These are phyloP conservation scores for Cardinalis cardinalis DNA, from an alignment of 2,113 vertebrate genomes.

Conservation along the genomic window DNA sequence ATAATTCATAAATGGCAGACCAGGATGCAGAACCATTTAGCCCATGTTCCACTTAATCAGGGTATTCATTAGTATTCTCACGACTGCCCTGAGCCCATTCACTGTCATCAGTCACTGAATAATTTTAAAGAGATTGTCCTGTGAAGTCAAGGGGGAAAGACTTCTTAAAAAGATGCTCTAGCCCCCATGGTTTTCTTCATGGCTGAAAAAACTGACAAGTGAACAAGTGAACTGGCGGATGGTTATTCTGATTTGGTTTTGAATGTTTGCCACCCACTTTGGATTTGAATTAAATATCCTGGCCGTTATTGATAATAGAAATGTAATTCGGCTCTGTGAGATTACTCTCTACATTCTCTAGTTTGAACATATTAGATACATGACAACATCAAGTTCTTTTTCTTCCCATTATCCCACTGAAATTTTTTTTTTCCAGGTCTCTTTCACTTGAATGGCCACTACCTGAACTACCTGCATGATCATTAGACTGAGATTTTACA, in stretches of 20 bases:
- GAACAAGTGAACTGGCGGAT: background rate
- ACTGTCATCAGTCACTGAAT: background rate
- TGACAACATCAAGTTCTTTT: background rate
- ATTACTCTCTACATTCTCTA: background rate
- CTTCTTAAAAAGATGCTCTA: background rate
- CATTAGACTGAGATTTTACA: background rate
- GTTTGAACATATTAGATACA: background rate
- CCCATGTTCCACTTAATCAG: background rate
- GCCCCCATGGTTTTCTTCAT: background rate
- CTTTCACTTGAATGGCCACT: background rate
- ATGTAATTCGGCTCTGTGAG: background rate
- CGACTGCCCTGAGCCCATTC: background rate
- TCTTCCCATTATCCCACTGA: background rate
- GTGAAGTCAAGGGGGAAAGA: background rate
- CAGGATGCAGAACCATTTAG: background rate
- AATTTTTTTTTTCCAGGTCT: background rate
- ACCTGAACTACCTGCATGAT: background rate
- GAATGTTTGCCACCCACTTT: background rate
- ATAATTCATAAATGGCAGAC: background rate
- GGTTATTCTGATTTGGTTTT: background rate
- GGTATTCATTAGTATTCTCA: constrained; percentile 7
- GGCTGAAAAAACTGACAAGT: background rate
- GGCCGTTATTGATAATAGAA: background rate
- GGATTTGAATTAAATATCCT: background rate
- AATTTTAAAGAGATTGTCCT: background rate